Base-by-base conservation (phyloP, 92 coral and sea anemone species). In the Siderastrea siderea region DNA sequence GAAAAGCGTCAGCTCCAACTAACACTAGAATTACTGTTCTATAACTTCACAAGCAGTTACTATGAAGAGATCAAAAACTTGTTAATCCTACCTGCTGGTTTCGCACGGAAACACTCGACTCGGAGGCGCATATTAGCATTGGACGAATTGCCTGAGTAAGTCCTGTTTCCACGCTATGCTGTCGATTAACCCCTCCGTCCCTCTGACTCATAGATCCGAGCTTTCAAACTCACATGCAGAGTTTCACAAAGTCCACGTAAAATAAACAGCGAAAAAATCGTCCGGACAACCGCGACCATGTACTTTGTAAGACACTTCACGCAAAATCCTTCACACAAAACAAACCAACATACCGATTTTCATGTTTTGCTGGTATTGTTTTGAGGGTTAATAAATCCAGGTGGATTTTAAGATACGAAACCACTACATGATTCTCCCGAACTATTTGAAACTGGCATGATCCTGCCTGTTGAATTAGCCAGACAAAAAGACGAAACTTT, bases 151-250 rank as follows among this genome's bases (percentile, higher is more conserved):
- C 96, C 53, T 95, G 98, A 54, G 95, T 92, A 64, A 95, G 88
- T 47, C 98, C 98, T 14, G 95, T 90, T 89, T 95, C 98, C 66
- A 95, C 71, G 75, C 98, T 95, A 46, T 89, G 93, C 68, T 95
- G 98, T 72, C 95, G 92, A 59, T 88, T 82, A 65, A 83, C 87
- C 79, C 81, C 87, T 68, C 79, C 82, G 45, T 95, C 98, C 47
- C 94, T 93, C 90, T 74, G 90, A 91, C 88, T 95, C 98, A 95
- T 95, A 85, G 89, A 85, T 85, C 89, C 89, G 19, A 44, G 67
- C 75, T 85, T 66, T 69, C 14, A 66, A 64, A 19, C 70, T 85
- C 48, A 78, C 71, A 85, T 74, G 59, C 62, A 84, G 88, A 49
- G 88, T 65, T 26, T 50, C 11, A 47, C 63, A 13, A 66, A 38